Conservation (phyloP, 2,113 vertebrate species). For the Motacilla tschutschensis region DNA sequence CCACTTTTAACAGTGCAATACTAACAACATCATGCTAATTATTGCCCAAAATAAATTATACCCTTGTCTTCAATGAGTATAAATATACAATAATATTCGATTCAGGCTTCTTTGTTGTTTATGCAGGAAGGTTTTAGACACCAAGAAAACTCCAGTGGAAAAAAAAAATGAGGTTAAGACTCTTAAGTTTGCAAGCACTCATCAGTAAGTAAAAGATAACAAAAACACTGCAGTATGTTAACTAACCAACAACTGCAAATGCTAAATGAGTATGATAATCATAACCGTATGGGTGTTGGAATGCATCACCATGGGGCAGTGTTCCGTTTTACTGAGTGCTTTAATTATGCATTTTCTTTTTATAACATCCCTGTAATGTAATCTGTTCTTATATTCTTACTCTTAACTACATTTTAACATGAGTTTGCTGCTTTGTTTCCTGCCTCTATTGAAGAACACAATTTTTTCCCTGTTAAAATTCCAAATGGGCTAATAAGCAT, state of each 20-base stretch:
- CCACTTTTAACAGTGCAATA: not conserved
- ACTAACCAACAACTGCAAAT: not conserved
- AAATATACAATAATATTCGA: not conserved
- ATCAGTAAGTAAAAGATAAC: not conserved
- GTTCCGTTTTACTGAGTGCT: not conserved
- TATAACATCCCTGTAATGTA: conserved; percentile 15
- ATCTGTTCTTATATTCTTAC: not conserved
- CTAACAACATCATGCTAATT: not conserved
- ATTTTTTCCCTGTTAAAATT: conserved; percentile 22
- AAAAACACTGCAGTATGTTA: not conserved
- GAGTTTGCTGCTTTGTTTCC: not conserved
- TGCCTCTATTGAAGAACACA: not conserved
- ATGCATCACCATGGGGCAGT: not conserved
- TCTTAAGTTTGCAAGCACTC: not conserved
- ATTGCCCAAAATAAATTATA: not conserved
- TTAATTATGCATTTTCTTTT: conserved; percentile 35
- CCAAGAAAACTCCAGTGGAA: not conserved
- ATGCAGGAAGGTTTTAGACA: not conserved
- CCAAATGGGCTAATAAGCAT: conserved; percentile 26
- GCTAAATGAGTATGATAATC: conserved; percentile 12
- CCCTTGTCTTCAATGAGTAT: not conserved
- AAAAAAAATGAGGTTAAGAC: not conserved
- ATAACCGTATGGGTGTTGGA: not conserved
- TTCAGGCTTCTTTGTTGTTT: not conserved
- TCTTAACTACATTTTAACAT: not conserved